Evolutionary conservation across 2,888 invertebrate genomes (phyloP).

Genomic region (Notodromas monacha): DNA sequence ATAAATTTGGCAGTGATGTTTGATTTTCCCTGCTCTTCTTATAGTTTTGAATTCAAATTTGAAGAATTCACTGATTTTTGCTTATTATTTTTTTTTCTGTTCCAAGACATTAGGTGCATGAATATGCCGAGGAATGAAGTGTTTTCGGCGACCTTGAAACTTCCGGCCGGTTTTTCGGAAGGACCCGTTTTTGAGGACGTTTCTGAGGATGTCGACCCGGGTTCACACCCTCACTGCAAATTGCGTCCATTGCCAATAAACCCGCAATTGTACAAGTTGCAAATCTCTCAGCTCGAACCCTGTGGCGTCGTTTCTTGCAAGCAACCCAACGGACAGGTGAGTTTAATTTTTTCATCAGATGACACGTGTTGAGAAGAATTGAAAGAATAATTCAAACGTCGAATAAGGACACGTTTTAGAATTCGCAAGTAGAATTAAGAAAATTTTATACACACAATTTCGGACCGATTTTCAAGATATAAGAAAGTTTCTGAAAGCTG

Average conservation of each 20-base stretch:
- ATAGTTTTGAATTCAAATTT: too few species aligned
- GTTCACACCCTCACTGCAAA: not conserved
- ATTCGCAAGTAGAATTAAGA: too few species aligned
- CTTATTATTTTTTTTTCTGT: slow-evolving; percentile 1
- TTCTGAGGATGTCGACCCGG: not conserved
- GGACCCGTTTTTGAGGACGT: slow-evolving; percentile 10
- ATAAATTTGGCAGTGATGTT: too few species aligned
- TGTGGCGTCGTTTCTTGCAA: slow-evolving; percentile 10
- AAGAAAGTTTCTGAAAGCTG: too few species aligned
- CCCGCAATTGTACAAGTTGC: slow-evolving; percentile 6
- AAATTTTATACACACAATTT: too few species aligned
- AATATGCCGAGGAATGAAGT: slow-evolving; percentile 10
- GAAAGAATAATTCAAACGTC: too few species aligned
- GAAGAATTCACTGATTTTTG: too few species aligned
- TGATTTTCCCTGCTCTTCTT: too few species aligned
- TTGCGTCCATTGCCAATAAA: not conserved
- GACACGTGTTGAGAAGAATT: too few species aligned
- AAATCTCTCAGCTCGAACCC: slow-evolving; percentile 10
- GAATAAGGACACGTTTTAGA: too few species aligned
- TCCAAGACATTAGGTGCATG: slow-evolving; percentile 12
- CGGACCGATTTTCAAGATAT: too few species aligned
- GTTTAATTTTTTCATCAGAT: not conserved
- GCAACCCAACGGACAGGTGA: slow-evolving; percentile 10
- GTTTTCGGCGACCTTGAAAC: slow-evolving; percentile 11
- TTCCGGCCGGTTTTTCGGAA: slow-evolving; percentile 10